Conservation (phyloP, 2,888 invertebrate species). For the Sinodicranocentrus sp. region DNA sequence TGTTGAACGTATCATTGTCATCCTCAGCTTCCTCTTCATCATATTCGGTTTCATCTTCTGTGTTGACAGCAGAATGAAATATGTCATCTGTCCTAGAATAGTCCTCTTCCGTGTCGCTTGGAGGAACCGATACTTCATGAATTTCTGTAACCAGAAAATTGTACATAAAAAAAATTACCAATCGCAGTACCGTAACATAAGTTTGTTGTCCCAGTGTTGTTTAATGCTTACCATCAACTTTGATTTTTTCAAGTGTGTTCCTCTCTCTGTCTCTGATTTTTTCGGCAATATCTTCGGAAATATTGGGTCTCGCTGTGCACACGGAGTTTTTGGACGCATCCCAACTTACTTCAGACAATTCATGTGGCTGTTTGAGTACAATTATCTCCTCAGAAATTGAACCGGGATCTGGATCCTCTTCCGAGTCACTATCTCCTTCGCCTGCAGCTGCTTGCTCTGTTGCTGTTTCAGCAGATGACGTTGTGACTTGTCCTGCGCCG, state of each 20-base stretch:
- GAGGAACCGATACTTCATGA: no score
- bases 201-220: no score
- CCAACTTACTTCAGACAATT: no score
- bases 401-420: conserved; percentile 18
- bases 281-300: no score
- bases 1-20: neutral
- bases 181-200: no score
- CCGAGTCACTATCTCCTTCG: neutral
- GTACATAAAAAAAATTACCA: no score
- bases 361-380: conserved; percentile 24
- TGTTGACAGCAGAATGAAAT: conserved; percentile 39
- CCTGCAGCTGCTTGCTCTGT: conserved; percentile 7
- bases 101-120: conserved; percentile 30
- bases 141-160: no score
- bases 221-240: no score
- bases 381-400: conserved; percentile 61
- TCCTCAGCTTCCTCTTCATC: conserved; percentile 29
- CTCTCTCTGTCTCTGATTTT: no score
- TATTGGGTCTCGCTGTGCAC: no score
- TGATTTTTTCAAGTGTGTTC: no score
- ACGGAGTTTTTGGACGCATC: no score
- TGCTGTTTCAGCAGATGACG: neutral
- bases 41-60: conserved; percentile 38
- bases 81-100: conserved; percentile 32
- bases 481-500: conserved; percentile 8